phyloP scores from a whole-genome alignment of 2,888 invertebrate genomes.

The Drosophila stalkeri region DNA sequence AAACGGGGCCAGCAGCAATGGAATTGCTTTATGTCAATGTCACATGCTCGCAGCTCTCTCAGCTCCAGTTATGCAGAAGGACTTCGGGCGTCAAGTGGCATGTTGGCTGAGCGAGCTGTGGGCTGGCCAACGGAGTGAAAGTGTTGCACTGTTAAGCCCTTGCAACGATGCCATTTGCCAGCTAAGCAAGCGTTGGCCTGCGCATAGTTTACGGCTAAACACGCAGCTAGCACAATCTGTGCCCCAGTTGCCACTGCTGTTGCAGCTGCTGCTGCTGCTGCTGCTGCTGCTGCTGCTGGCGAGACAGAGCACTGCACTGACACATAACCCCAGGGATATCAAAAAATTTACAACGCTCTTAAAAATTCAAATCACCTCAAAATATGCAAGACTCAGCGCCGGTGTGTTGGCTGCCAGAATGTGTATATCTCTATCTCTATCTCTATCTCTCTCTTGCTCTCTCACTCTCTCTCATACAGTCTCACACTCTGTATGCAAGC shows the following conservation, averaged over 20 bases:
- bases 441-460: not conserved
- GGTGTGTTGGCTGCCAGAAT: slow-evolving; percentile 7
- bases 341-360: slow-evolving; percentile 66
- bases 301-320: slow-evolving; percentile 41
- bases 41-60: slow-evolving; percentile 49
- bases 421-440: not conserved
- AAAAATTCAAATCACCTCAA: slow-evolving; percentile 78
- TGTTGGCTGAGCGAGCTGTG: not conserved
- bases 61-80: slow-evolving; percentile 6
- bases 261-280: not conserved
- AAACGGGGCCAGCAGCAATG: slow-evolving; percentile 33
- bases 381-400: slow-evolving; percentile 65
- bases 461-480: not conserved
- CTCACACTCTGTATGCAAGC: slow-evolving; percentile 4
- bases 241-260: slow-evolving; percentile 4
- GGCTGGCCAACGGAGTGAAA: slow-evolving; percentile 35
- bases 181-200: slow-evolving; percentile 49
- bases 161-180: slow-evolving; percentile 52
- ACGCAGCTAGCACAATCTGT: slow-evolving; percentile 35
- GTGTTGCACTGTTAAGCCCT: slow-evolving; percentile 37
- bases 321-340: slow-evolving; percentile 72
- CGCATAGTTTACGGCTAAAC: slow-evolving; percentile 46
- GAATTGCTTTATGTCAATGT: slow-evolving; percentile 68
- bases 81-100: not conserved
- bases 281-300: not conserved